phyloP scores from a whole-genome alignment of 1,140 invertebrate species.

The Trissolcus basalis region DNA sequence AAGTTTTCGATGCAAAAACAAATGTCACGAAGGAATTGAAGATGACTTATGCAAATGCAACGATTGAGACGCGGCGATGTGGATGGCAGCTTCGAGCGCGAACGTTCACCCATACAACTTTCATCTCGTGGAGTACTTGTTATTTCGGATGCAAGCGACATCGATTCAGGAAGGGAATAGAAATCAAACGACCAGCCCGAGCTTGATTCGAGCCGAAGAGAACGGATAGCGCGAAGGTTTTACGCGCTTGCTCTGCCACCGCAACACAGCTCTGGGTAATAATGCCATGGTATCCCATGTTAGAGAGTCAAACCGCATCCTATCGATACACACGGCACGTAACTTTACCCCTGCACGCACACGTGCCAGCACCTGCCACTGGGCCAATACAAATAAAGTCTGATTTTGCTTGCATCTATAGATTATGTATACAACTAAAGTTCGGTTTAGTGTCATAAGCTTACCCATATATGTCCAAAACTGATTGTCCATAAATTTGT shows the following conservation, averaged over 20 bases:
- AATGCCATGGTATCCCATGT: constrained; percentile 56
- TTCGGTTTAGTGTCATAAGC: constrained; percentile 32
- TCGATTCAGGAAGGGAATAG: constrained; percentile 54
- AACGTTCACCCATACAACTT: constrained; percentile 42
- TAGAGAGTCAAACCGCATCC: constrained; percentile 59
- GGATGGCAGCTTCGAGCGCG: constrained; percentile 29
- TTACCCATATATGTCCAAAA: constrained; percentile 27
- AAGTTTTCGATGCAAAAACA: constrained; percentile 16
- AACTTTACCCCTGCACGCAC: constrained; percentile 45
- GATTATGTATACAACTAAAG: constrained; percentile 31
- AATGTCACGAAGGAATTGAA: constrained; percentile 32
- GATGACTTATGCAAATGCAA: constrained; percentile 52
- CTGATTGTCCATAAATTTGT: too few species aligned
- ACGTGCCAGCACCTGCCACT: constrained; percentile 59
- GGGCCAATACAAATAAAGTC: constrained; percentile 51
- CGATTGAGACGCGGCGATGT: constrained; percentile 22
- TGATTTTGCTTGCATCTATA: constrained; percentile 45
- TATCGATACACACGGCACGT: constrained; percentile 60
- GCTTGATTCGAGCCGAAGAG: constrained; percentile 45
- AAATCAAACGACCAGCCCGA: constrained; percentile 57
- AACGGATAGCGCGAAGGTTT: constrained; percentile 58
- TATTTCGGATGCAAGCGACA: constrained; percentile 57
- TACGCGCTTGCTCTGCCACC: constrained; percentile 58
- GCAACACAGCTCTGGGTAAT: constrained; percentile 58
- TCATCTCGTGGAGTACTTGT: constrained; percentile 43